Evolutionary conservation across 1,140 invertebrate species (phyloP).

Genomic region (Sarcophaga peregrina): DNA sequence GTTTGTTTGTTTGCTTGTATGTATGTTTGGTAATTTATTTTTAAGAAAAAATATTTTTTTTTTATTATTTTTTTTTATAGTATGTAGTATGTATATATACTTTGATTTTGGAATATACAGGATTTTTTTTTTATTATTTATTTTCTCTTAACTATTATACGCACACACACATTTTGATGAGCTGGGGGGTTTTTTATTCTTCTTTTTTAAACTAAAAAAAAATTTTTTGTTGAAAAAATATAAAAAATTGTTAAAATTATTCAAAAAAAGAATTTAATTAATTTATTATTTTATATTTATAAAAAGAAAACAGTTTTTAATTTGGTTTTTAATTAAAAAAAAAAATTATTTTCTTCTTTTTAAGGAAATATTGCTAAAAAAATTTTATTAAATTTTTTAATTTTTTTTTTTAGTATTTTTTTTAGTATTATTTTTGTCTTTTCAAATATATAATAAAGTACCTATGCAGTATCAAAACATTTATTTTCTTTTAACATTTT

Average conservation of each 20-base stretch:
- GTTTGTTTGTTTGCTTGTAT: background rate
- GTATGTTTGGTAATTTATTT: background rate
- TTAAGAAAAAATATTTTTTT: constrained; percentile 3
- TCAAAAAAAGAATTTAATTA: too few relatives aligned
- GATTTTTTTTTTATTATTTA: background rate
- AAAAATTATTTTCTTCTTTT: constrained; percentile 1
- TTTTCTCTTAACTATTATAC: constrained; percentile 34
- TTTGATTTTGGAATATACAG: background rate
- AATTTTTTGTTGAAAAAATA: background rate
- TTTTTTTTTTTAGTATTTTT: constrained; percentile 22
- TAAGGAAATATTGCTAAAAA: constrained; percentile 4
- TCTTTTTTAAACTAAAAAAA: background rate
- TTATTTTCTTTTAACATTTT: constrained; percentile 18
- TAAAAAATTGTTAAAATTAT: background rate
- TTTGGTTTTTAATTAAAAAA: background rate
- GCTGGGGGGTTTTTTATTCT: constrained; percentile 17
- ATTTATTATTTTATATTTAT: too few relatives aligned
- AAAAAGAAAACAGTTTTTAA: too few relatives aligned
- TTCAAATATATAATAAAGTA: constrained; percentile 34
- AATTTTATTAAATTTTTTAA: constrained; percentile 6
- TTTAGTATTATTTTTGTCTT: constrained; percentile 16
- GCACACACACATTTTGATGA: constrained; percentile 43
- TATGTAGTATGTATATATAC: background rate
- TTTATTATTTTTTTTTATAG: constrained; percentile 3
- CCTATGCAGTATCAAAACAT: constrained; percentile 46